Evolutionary conservation across 1,140 invertebrate genomes (phyloP).

Genomic region (Conopomorpha cramerella): DNA sequence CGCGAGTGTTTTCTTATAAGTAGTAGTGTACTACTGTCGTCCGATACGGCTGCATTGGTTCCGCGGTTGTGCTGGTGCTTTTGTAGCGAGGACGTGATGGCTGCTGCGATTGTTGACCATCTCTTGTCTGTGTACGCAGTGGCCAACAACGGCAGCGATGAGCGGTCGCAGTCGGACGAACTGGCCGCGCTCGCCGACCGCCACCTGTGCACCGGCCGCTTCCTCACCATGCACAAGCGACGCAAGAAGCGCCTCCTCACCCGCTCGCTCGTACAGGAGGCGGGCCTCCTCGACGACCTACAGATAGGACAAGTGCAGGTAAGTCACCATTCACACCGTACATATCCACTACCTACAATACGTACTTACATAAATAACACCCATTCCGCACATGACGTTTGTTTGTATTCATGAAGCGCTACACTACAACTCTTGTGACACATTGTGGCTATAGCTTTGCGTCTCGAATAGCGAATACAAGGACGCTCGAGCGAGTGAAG

Average conservation of each 20-base stretch:
- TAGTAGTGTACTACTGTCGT: too few relatives aligned
- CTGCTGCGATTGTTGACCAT: too few relatives aligned
- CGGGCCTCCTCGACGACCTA: constrained; percentile 72
- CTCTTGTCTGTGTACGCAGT: too few relatives aligned
- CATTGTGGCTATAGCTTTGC: constrained; percentile 21
- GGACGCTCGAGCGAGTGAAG: too few relatives aligned
- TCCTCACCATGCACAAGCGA: constrained; percentile 78
- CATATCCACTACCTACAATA: neutral
- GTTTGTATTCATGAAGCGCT: constrained; percentile 45
- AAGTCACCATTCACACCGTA: constrained; percentile 12
- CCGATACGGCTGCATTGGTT: too few relatives aligned
- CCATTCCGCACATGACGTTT: constrained; percentile 40
- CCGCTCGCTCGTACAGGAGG: constrained; percentile 63
- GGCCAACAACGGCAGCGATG: too few relatives aligned
- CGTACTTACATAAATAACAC: too few relatives aligned
- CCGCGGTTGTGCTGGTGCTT: too few relatives aligned
- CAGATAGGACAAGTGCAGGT: constrained; percentile 74
- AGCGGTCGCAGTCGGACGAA: too few relatives aligned
- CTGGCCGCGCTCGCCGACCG: constrained; percentile 4
- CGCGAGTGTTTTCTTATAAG: too few relatives aligned
- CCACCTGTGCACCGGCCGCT: constrained; percentile 62
- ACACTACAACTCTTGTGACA: constrained; percentile 34
- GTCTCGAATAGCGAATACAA: constrained; percentile 22
- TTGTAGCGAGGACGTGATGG: too few relatives aligned
- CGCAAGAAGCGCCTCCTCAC: constrained; percentile 70